Conservation (phyloP, 2,888 invertebrate genomes). For the Rosalia funebris region DNA sequence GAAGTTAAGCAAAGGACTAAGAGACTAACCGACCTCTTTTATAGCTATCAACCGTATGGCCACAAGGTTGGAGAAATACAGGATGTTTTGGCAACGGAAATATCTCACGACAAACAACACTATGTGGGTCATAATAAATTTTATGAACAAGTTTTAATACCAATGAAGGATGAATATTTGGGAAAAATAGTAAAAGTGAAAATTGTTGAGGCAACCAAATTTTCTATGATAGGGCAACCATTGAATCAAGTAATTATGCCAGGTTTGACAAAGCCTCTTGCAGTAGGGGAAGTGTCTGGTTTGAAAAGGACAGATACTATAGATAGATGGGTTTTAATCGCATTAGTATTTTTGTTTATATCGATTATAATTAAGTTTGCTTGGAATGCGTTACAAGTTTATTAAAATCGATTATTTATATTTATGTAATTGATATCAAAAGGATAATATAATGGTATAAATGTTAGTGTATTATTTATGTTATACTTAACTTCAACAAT, state of each 20-base stretch:
- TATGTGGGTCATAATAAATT: constrained; percentile 95
- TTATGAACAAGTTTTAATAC: constrained; percentile 92
- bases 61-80: constrained; percentile 75
- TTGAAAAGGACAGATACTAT: constrained; percentile 44
- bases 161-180: constrained; percentile 79
- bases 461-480: no score
- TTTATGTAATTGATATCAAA: no score
- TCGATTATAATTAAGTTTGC: constrained; percentile 64
- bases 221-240: constrained; percentile 80
- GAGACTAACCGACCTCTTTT: constrained; percentile 85
- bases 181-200: constrained; percentile 85
- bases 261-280: constrained; percentile 67
- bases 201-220: constrained; percentile 76
- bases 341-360: constrained; percentile 58
- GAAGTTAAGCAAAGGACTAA: constrained; percentile 93
- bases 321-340: constrained; percentile 36
- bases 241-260: constrained; percentile 67
- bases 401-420: background rate
- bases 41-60: constrained; percentile 87
- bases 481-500: no score
- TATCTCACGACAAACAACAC: constrained; percentile 89
- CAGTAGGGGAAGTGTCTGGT: constrained; percentile 70
- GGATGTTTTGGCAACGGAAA: constrained; percentile 89
- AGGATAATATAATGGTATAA: no score
- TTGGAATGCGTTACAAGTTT: constrained; percentile 45